A percentile compares a stretch with the other conserved stretches of the same genome.
phyloP scores from a whole-genome alignment of 2,797 vertebrate genomes.

The Lagorchestes hirsutus region DNA sequence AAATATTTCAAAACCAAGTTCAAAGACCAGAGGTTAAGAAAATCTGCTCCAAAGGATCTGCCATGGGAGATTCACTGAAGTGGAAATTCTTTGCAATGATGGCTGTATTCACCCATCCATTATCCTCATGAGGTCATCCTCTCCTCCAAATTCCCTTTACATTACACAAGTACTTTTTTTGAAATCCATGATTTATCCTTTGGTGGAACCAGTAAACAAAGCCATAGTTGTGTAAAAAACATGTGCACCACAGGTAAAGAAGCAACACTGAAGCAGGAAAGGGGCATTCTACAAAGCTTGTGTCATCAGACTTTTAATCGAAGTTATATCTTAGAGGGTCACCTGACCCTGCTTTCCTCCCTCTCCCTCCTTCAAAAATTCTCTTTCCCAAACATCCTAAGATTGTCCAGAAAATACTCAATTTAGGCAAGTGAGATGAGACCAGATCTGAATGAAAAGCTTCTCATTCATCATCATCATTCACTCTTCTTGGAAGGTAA shows the following conservation, averaged over 20 bases:
- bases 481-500: not conserved
- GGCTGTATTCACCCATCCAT: not conserved
- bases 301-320: not conserved
- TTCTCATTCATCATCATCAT: not conserved
- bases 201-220: not conserved
- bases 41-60: not conserved
- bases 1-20: not conserved
- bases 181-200: not conserved
- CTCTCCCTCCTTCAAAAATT: not conserved
- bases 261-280: not conserved
- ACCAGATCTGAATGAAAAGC: not conserved
- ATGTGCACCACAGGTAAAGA: not conserved
- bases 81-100: not conserved
- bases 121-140: not conserved
- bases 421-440: not conserved
- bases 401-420: not conserved
- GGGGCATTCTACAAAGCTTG: not conserved
- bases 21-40: not conserved
- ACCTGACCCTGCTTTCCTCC: not conserved
- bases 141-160: not conserved
- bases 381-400: not conserved
- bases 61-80: not conserved
- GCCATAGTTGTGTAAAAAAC: not conserved
- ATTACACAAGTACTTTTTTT: not conserved
- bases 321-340: not conserved